Percentiles rank a stretch among this genome's conserved stretches.
These are phyloP conservation scores for Spinus pinus DNA, from an alignment of 2,797 vertebrate species.

Conservation along the genomic window DNA sequence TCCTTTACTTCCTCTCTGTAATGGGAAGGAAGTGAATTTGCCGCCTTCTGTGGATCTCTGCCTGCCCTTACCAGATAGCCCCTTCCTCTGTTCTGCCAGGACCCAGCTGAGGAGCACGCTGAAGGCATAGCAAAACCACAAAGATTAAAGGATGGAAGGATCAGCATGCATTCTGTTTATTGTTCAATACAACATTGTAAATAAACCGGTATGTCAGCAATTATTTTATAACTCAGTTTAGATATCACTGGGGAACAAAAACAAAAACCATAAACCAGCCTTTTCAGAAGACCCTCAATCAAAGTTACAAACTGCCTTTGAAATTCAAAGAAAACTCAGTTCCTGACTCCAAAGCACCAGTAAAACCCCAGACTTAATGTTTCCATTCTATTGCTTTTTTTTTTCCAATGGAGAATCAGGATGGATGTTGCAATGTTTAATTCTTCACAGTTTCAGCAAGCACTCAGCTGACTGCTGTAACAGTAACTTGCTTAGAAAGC, in stretches of 20 bases:
- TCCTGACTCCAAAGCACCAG: background rate
- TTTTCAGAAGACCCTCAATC: background rate
- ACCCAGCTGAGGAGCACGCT: background rate
- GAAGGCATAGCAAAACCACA: background rate
- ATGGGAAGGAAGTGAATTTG: background rate
- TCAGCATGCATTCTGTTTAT: background rate
- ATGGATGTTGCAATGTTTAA: constrained; percentile 18
- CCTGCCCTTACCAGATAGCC: rapidly evolving
- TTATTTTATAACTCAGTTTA: constrained; percentile 13
- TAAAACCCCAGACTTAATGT: background rate
- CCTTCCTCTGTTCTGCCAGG: background rate
- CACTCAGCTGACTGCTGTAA: background rate
- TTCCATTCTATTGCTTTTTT: background rate
- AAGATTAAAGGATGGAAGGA: background rate
- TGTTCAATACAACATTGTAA: background rate
- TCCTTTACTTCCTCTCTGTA: background rate
- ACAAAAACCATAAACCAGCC: background rate
- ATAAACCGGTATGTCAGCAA: background rate
- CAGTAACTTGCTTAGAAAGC: constrained; percentile 56
- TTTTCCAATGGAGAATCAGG: background rate
- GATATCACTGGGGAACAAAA: constrained; percentile 9
- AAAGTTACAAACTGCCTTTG: background rate
- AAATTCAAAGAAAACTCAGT: background rate
- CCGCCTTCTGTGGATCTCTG: background rate
- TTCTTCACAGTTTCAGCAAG: background rate